Base-by-base conservation (phyloP, 2,888 invertebrate genomes). In the Synergus gifuensis region DNA sequence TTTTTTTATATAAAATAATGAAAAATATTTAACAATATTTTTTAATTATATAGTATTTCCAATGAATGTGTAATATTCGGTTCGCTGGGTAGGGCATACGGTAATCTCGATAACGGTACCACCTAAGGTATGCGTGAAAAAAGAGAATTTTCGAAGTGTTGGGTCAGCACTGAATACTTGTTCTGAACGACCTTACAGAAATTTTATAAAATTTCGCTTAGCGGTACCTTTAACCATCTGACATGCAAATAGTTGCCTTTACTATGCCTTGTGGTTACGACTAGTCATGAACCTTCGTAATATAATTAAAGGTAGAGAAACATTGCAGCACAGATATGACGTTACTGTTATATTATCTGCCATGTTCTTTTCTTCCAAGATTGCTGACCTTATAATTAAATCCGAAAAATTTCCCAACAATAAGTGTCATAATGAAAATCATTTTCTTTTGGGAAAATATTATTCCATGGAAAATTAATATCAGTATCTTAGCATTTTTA, bases 31-130 rank as follows among this genome's bases (percentile, higher is more conserved):
- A 11, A 14, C 5, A 2, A 12, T 62, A 12, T 4, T 22, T 28
- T 18, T 62, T 49, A 40, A 49, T 67, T 22, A 67, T 12, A 18
- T 1, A 28, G 54, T n/a, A 36, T 28, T 73, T 73, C 73, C 54
- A 73, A 73, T 54, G 73, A 73, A 54, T 54, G 49, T 18, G 4
- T 73, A 54, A 54, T 73, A 54, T 73, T 73, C 12, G 73, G 49
- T 22, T 2, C 22, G 11, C 67, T 69, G 81, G 80, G 81, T 78
- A 80, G 76, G 77, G 81, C 78, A 83, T 80, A 83, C 82, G 78
- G 83, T 82, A 84, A 86, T 86, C 79, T 82, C 69, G 62, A 76
- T 87, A 87, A 87, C 87, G 87, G 87, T 86, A 85, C 81, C 40
- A 62, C 63, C 69, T 28, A 79, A 76, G 84, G 87, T 84, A 87